Evolutionary conservation across 92 coral and sea anemone species (phyloP), one percentile per base, ranked within the genome.

Genomic region (Zoanthus sociatus): DNA sequence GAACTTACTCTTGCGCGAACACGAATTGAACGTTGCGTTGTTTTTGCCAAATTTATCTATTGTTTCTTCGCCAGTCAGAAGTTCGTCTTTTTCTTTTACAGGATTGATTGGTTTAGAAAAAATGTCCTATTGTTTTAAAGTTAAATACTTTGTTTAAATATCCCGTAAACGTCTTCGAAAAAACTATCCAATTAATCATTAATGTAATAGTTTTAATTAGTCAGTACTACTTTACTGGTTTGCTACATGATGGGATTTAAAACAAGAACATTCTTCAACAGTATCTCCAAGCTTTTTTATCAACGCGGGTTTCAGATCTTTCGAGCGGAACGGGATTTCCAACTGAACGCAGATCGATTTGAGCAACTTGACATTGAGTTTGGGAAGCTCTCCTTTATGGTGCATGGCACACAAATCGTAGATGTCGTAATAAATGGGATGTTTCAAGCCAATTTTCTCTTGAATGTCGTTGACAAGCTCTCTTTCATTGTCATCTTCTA

Each of bases 281-380:
- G 64, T 56, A 3, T 56, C 64, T 56, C 64, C 18, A 56, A 5
- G 18, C 18, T 56, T 56, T 15, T 56, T 56, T 56, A 56, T 56
- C 14, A 56, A 3, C 18, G 64, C n/a, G 64, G 64, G 64, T 56
- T 56, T 56, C 64, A 56, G 64, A 66, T 66, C 71, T 66, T 66
- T 66, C 32, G 71, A 66, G 33, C 71, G 71, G 33, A 66, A 66
- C 33, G 71, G 71, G 71, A 66, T 66, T 66, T 66, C 9, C 71
- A 66, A 32, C 8, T 66, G 71, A 26, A 26, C 71, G 33, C 71
- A 66, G 8, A 66, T 66, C 7, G 71, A 66, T 18, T 66, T 66
- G 33, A 66, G 71, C 31, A 66, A 26, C 37, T 66, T 66, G 71
- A 26, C 9, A 66, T 26, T 66, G 31, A 66, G 71, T n/a, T 66